Evolutionary conservation across 2,888 invertebrate genomes (phyloP).

Genomic region (Leucozona laternaria): DNA sequence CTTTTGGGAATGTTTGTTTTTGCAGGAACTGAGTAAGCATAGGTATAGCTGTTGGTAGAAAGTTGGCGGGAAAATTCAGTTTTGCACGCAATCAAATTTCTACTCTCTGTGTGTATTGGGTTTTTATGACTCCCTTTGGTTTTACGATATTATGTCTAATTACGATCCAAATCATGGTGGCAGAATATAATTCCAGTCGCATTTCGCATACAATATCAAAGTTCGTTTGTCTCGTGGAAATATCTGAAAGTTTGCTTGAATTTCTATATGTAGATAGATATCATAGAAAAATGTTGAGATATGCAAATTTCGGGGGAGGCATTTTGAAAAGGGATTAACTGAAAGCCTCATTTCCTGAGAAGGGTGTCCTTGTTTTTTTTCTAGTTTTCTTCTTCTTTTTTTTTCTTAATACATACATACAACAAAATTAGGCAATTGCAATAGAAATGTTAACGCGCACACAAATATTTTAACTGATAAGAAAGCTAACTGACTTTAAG

Average conservation of each 20-base stretch:
- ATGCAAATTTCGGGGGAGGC: conserved; percentile 54
- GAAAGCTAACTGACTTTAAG: conserved; percentile 9
- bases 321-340: conserved; percentile 51
- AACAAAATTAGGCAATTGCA: conserved; percentile 23
- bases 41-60: not conserved
- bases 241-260: conserved; percentile 4
- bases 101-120: conserved; percentile 17
- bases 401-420: not conserved
- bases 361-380: conserved; percentile 7
- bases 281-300: conserved; percentile 18
- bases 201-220: not conserved
- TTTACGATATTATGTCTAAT: conserved; percentile 74
- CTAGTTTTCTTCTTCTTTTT: not conserved
- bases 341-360: conserved; percentile 10
- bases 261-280: conserved; percentile 2
- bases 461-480: conserved; percentile 63
- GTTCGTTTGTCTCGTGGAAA: not conserved
- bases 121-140: conserved; percentile 64
- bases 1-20: conserved; percentile 13
- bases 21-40: conserved; percentile 1
- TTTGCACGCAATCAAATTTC: conserved; percentile 73
- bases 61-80: conserved; percentile 53
- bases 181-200: not conserved
- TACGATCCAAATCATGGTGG: conserved; percentile 64
- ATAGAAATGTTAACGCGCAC: conserved; percentile 47